phyloP scores from a whole-genome alignment of 2,888 invertebrate genomes.

The Trachelus stipa region DNA sequence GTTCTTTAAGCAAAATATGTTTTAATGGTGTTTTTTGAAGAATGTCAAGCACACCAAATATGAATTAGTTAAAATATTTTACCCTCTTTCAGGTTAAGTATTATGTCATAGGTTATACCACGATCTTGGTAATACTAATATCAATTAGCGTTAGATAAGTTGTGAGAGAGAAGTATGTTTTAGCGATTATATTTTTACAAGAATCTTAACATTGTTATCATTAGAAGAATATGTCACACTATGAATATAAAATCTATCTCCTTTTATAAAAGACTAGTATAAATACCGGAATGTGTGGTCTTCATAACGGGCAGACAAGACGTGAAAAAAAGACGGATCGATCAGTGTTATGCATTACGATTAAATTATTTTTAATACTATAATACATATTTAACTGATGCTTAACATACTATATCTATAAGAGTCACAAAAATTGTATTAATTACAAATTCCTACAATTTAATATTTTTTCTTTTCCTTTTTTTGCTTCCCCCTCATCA shows the following conservation, averaged over 20 bases:
- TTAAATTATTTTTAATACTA: no score
- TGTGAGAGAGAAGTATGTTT: neutral
- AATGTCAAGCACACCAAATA: neutral
- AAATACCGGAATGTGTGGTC: neutral
- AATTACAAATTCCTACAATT: no score
- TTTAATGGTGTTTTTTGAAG: neutral
- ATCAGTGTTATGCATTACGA: neutral
- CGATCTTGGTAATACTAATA: neutral
- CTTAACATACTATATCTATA: no score
- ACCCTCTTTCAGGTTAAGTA: neutral
- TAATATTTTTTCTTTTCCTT: no score
- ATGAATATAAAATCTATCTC: neutral
- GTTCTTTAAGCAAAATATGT: neutral
- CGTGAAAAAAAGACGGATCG: neutral
- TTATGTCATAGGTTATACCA: slow-evolving; percentile 1
- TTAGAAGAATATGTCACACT: neutral
- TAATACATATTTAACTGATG: no score
- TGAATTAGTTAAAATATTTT: neutral
- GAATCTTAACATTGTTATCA: neutral
- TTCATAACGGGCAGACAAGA: neutral
- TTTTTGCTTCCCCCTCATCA: no score
- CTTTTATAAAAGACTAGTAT: neutral
- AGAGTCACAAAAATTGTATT: no score
- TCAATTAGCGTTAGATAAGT: neutral
- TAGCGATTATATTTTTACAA: neutral